Conservation (phyloP, 2,797 vertebrate genomes). For the Neosilurus hyrtlii region DNA sequence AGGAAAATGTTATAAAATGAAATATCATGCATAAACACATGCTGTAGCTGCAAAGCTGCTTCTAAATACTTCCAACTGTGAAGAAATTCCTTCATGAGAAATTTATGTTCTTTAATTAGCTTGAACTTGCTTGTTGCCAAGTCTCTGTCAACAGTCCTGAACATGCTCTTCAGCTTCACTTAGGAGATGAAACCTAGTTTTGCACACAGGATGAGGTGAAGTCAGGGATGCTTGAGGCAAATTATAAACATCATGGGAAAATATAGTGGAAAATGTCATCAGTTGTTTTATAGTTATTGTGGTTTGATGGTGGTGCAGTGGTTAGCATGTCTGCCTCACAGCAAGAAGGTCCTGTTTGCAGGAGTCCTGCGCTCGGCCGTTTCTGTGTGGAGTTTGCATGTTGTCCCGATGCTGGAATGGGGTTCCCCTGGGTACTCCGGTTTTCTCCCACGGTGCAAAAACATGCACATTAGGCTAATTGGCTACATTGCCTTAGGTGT, state of each 20-base stretch:
- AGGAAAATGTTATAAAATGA: background rate
- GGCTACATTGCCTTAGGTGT: no score
- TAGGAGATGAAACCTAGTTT: background rate
- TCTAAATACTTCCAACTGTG: background rate
- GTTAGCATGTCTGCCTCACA: no score
- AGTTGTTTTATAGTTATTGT: no score
- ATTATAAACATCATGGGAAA: background rate
- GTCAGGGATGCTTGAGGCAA: background rate
- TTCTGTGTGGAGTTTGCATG: no score
- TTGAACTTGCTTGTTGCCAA: background rate
- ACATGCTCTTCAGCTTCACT: background rate
- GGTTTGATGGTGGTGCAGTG: no score
- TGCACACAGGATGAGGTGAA: background rate
- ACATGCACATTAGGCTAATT: no score
- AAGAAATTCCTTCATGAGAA: background rate
- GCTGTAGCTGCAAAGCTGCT: background rate
- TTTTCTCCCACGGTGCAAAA: no score
- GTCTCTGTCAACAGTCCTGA: background rate
- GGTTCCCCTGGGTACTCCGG: no score
- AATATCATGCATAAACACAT: background rate
- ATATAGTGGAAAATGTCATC: background rate
- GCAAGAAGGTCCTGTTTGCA: no score
- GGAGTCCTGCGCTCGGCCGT: no score
- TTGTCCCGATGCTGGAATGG: no score
- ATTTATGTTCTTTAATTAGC: background rate